Base-by-base conservation (phyloP, 2,113 vertebrate species). In the Nesogale talazaci region DNA sequence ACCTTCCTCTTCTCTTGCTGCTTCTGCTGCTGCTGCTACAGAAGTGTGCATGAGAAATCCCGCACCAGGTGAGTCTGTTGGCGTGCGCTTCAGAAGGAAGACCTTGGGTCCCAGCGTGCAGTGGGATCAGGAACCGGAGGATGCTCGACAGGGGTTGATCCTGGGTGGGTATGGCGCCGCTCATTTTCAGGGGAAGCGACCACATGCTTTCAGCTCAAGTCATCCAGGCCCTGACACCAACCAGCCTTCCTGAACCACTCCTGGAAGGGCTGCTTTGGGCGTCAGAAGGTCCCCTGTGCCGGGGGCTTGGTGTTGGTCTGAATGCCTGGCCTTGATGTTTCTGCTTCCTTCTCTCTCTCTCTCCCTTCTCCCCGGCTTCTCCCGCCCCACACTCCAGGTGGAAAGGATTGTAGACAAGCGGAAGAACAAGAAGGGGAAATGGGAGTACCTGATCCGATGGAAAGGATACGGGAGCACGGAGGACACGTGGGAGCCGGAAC, bases 401-500 rank as follows among this genome's bases (percentile, higher is more conserved):
- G 99, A 99, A 97, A 99, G 98, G 94, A 99, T 99, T 74, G 99
- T 99, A 90, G 99, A 99, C 98, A 99, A 99, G 97, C 98, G 99
- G 93, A 99, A 99, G 97, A 99, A 99, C 97, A 99, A 99, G 96
- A 99, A 99, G 94, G 99, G 99, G 3, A 99, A 99, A 96, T 99
- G 99, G 99, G 99, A 99, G 94, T 99, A 99, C 94, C 98, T 99
- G 25, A 99, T 99, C 94, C 98, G 99, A 67, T 99, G 99, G 99
- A 99, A 99, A 98, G 99, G 99, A 81, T 99, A 99, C 0, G 99
- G 99, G 59, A 99, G 99, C 97, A 99, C 99, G 0, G 99, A 99
- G 96, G 99, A 99, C 97, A 99, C 99, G 0, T 99, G 99, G 99
- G 99, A 99, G 97, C 99, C 99, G 0, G 99, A 99, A 90, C 98